A percentile compares a stretch with the other conserved stretches of the same genome.
phyloP scores from a whole-genome alignment of 1,140 invertebrate genomes.

The Diorhabda carinulata region DNA sequence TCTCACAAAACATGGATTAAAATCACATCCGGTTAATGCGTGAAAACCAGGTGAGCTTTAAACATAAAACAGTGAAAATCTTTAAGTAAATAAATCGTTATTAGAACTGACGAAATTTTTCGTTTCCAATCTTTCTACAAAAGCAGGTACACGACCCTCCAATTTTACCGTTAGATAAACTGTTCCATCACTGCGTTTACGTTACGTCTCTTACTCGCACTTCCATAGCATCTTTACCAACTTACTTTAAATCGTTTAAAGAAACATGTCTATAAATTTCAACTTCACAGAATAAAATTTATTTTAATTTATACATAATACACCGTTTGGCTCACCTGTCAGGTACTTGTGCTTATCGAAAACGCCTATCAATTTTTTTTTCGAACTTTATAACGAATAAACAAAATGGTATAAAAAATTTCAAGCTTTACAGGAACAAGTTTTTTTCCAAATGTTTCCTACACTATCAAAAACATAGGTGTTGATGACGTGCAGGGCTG shows the following conservation, averaged over 20 bases:
- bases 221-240: background rate
- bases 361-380: background rate
- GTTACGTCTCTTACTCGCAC: background rate
- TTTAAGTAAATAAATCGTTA: background rate
- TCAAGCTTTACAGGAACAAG: background rate
- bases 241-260: background rate
- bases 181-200: too few relatives aligned
- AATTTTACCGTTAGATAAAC: too few relatives aligned
- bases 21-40: background rate
- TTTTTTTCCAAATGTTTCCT: background rate
- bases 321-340: conserved; percentile 6
- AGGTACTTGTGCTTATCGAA: conserved; percentile 9
- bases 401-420: conserved; percentile 3
- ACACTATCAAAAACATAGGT: background rate
- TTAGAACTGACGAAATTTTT: background rate
- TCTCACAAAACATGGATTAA: conserved; percentile 9
- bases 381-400: conserved; percentile 4
- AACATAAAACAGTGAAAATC: background rate
- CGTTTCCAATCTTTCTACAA: background rate
- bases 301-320: conserved; percentile 2
- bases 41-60: background rate
- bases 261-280: background rate
- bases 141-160: too few relatives aligned
- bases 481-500: background rate
- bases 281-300: conserved; percentile 7